Conservation (phyloP, 2,888 invertebrate genomes). For the Drosophila tanythrix region DNA sequence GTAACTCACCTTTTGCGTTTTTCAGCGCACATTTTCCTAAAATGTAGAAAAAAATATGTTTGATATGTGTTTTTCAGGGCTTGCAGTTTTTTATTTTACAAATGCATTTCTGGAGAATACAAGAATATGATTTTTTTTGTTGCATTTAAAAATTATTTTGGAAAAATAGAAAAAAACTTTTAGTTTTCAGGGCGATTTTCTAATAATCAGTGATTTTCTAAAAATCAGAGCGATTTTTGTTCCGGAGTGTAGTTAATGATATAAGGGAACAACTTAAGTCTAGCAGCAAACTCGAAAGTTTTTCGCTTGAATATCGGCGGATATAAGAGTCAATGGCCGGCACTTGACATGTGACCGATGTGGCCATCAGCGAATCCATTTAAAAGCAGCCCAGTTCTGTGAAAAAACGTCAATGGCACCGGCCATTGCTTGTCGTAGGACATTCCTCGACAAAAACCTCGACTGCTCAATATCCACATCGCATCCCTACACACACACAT, state of each 20-base stretch:
- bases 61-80: too few species aligned
- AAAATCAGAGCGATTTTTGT: neutral
- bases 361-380: conserved; percentile 71
- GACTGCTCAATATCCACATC: conserved; percentile 16
- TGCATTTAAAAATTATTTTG: neutral
- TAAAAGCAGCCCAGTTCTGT: conserved; percentile 38
- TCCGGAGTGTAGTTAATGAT: neutral
- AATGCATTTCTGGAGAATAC: neutral
- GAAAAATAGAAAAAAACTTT: neutral
- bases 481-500: neutral
- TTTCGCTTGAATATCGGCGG: neutral
- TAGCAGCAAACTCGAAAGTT: conserved; percentile 16
- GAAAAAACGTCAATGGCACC: conserved; percentile 25
- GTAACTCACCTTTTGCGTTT: too few species aligned
- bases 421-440: conserved; percentile 33
- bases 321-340: conserved; percentile 53
- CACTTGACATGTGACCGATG: conserved; percentile 77
- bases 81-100: neutral
- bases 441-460: conserved; percentile 12
- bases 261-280: conserved; percentile 6
- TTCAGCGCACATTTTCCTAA: too few species aligned
- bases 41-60: too few species aligned
- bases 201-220: neutral
- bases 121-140: neutral
- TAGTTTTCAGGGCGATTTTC: neutral